Evolutionary conservation across 2,888 invertebrate species (phyloP).

Genomic region (Linnaemya tessellans): DNA sequence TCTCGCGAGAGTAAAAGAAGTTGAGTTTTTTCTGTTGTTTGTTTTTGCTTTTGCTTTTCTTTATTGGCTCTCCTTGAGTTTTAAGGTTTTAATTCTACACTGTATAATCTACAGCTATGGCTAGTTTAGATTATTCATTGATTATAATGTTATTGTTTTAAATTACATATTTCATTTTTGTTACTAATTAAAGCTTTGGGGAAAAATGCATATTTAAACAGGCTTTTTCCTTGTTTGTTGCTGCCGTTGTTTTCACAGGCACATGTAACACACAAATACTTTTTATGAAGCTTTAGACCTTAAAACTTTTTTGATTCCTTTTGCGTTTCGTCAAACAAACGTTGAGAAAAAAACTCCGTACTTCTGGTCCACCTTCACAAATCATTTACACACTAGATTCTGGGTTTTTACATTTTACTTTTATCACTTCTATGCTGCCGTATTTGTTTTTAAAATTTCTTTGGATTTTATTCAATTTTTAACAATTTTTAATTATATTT

Average conservation of each 20-base stretch:
- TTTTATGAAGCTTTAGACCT: constrained; percentile 22
- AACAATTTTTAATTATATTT: constrained; percentile 36
- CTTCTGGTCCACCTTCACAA: neutral
- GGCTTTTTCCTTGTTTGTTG: constrained; percentile 12
- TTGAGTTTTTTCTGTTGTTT: constrained; percentile 27
- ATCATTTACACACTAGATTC: constrained; percentile 14
- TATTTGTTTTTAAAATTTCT: constrained; percentile 45
- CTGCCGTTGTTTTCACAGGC: constrained; percentile 11
- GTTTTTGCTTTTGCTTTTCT: neutral
- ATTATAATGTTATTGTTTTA: constrained; percentile 18
- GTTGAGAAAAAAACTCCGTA: neutral
- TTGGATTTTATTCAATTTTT: constrained; percentile 58
- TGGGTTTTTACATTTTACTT: constrained; percentile 10
- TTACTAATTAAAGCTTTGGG: constrained; percentile 64
- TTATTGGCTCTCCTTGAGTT: constrained; percentile 15
- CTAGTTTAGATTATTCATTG: constrained; percentile 50
- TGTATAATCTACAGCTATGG: constrained; percentile 60
- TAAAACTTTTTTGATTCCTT: constrained; percentile 17
- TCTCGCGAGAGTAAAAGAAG: constrained; percentile 12
- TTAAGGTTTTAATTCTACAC: constrained; percentile 49
- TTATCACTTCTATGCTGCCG: constrained; percentile 69
- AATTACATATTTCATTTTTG: neutral
- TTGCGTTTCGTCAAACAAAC: neutral
- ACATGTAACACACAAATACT: no score
- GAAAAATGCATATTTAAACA: neutral